Evolutionary conservation across 2,797 vertebrate genomes (phyloP).

Genomic region (Brachyalestes nurse): DNA sequence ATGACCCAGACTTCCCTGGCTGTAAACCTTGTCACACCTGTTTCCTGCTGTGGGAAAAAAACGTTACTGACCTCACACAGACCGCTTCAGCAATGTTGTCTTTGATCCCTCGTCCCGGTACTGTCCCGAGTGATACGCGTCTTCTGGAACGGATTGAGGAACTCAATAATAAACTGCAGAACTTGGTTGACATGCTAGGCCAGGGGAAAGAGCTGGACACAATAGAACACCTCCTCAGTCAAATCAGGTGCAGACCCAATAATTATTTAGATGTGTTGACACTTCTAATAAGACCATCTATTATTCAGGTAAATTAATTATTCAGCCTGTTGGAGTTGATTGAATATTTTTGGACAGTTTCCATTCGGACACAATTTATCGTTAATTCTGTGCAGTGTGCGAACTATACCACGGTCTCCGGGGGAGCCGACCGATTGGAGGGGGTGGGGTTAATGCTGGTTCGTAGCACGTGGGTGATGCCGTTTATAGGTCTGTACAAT

Average conservation of each 20-base stretch:
- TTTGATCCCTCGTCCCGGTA: constrained; percentile 49
- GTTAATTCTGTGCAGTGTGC: too few species aligned
- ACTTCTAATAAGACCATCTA: background rate
- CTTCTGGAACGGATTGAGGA: constrained; percentile 70
- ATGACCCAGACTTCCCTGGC: constrained; percentile 77
- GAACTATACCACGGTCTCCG: too few species aligned
- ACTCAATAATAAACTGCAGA: constrained; percentile 71
- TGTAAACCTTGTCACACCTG: constrained; percentile 84
- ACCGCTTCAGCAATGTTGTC: constrained; percentile 63
- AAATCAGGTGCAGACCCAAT: constrained; percentile 67
- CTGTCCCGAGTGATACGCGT: constrained; percentile 53
- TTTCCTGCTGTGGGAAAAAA: constrained; percentile 75
- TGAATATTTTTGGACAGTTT: too few species aligned
- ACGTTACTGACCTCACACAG: constrained; percentile 70
- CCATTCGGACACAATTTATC: too few species aligned
- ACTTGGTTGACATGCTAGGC: constrained; percentile 72
- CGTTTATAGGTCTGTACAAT: too few species aligned
- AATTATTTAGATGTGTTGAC: background rate
- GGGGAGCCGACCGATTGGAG: too few species aligned
- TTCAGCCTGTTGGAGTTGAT: background rate
- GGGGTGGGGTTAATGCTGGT: too few species aligned
- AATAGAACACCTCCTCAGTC: constrained; percentile 73
- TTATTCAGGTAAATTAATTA: background rate
- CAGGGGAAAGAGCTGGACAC: constrained; percentile 64
- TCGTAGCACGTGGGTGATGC: too few species aligned